Evolutionary conservation across 2,113 vertebrate genomes (phyloP), one percentile per base, ranked within the genome.

Genomic region (Rhineura floridana): DNA sequence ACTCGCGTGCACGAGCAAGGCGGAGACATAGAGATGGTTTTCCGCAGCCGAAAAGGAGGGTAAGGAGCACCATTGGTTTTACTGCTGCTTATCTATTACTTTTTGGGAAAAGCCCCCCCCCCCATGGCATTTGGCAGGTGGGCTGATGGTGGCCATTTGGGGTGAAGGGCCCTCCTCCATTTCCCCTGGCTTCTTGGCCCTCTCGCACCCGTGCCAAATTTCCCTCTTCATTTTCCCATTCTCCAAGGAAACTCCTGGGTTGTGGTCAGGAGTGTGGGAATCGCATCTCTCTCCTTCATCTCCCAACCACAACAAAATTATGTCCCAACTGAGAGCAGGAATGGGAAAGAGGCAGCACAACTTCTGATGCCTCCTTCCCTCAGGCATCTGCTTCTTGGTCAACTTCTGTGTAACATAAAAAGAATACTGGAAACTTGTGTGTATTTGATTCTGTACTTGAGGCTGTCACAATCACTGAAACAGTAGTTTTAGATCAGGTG

Each of bases 11-110:
- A 15, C 96, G 94, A 96, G 93, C 96, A 13, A 97, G 96, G 65
- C 96, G 98, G 94, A 98, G 98, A 93, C 97, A 97, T 81, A 94
- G 97, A 93, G 98, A 98, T 3, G 96, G 97, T 84, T 98, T 97
- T 76, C 96, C 97, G 0, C 95, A 97, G 88, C 96, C 98, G 3
- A 98, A 98, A 72, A 94, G 97, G 95, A 93, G 95, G 97, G 99
- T 99, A 96, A 98, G 98, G 91, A 94, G 86, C 1, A 0, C 44
- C 12, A 5, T 55, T 25, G 21, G 46, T 15, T 42, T 69, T 0
- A 44, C 4, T 44, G 39, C 15, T 17, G 13, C 33, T 79, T 55
- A 25, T 42, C 39, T 52, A 19, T 65, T 48, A 11, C 62, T 46
- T 17, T 44, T n/a, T 36, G 30, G 13, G n/a, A n/a, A 79, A 70